Evolutionary conservation across 92 coral and sea anemone genomes (phyloP).

Genomic region (Palythoa caribaeorum): DNA sequence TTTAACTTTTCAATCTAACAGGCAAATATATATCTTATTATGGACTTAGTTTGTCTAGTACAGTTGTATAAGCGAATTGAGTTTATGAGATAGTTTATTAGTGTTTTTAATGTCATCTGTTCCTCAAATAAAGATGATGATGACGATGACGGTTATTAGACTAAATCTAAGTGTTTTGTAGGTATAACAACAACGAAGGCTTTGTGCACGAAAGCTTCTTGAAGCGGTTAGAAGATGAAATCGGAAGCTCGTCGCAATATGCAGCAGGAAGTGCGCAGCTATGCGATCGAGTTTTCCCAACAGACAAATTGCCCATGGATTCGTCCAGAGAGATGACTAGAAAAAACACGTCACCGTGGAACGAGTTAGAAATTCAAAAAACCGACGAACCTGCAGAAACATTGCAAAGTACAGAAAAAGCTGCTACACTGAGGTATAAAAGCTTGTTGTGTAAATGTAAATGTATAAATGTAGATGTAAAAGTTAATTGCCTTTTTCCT

Average conservation of each 20-base stretch:
- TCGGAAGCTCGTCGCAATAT: not conserved
- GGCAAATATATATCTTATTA: too few species aligned
- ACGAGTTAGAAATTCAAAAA: not conserved
- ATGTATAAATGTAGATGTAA: not conserved
- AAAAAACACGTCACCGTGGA: not conserved
- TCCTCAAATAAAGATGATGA: too few species aligned
- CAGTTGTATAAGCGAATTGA: too few species aligned
- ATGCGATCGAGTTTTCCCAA: conserved; percentile 14
- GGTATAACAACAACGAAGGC: too few species aligned
- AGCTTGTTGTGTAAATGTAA: not conserved
- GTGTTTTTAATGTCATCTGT: too few species aligned
- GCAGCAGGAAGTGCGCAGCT: not conserved
- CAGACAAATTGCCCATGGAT: not conserved
- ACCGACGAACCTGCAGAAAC: not conserved
- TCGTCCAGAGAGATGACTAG: not conserved
- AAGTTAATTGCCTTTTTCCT: not conserved
- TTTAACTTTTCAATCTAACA: too few species aligned
- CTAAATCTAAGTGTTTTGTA: too few species aligned
- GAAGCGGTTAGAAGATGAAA: not conserved
- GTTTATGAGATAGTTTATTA: too few species aligned
- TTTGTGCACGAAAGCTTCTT: too few species aligned
- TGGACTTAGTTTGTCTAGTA: too few species aligned
- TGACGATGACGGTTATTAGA: too few species aligned
- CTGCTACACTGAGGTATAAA: not conserved
- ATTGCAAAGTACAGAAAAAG: not conserved